Percentiles rank a stretch among this genome's conserved stretches.
Conservation (phyloP, 2,888 invertebrate genomes). For the Pherbina coryleti region DNA sequence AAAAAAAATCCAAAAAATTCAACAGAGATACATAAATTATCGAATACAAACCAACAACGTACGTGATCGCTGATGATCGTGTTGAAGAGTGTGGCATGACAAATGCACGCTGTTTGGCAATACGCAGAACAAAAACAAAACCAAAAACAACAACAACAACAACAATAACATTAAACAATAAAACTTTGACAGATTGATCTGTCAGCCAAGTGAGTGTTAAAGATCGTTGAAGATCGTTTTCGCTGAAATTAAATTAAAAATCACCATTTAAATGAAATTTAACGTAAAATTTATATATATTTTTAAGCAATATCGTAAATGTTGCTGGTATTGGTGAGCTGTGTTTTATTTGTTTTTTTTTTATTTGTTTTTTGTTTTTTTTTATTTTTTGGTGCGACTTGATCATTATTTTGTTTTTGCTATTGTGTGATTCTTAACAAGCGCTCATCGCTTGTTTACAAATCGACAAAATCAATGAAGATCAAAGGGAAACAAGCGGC, state of each 20-base stretch:
- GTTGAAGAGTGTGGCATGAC: not conserved
- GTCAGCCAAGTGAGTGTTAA: conserved; percentile 31
- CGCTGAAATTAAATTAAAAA: conserved; percentile 35
- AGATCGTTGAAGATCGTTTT: conserved; percentile 36
- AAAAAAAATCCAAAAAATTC: not conserved
- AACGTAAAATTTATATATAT: not conserved
- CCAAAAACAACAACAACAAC: conserved; percentile 30
- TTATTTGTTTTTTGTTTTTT: not conserved
- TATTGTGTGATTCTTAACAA: not conserved
- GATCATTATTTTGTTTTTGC: not conserved
- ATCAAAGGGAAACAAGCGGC: not conserved
- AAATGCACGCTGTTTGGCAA: conserved; percentile 32
- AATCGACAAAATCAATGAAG: conserved; percentile 26
- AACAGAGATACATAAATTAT: conserved; percentile 12
- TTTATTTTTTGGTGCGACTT: not conserved
- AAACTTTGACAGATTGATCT: conserved; percentile 36
- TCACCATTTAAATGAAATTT: not conserved
- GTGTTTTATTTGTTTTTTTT: not conserved
- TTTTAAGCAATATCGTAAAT: not conserved
- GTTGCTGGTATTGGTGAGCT: not conserved
- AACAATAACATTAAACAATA: conserved; percentile 21
- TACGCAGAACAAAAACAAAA: conserved; percentile 19
- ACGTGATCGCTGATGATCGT: conserved; percentile 12
- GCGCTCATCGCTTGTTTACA: conserved; percentile 14
- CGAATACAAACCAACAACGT: not conserved